These are phyloP conservation scores for Scaptomyza polygonia DNA, from an alignment of 2,888 invertebrate species.

Conservation along the genomic window DNA sequence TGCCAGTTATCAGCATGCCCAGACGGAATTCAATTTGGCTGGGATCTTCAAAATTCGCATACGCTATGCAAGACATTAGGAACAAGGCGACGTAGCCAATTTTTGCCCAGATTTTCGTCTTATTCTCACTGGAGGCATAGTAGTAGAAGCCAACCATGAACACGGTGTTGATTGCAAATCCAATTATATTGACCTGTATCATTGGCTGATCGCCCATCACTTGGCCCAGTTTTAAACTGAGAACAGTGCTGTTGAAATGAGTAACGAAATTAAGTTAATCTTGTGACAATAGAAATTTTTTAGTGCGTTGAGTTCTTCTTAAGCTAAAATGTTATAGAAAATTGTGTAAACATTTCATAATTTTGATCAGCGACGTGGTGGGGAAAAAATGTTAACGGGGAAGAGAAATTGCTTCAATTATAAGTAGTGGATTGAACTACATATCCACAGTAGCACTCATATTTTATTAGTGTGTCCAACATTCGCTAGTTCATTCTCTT, in stretches of 20 bases:
- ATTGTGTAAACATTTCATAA: too few relatives aligned
- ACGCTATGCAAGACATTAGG: constrained; percentile 87
- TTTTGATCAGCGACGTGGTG: too few relatives aligned
- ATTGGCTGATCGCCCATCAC: constrained; percentile 90
- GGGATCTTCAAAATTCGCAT: constrained; percentile 88
- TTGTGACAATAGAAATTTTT: background rate
- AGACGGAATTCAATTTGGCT: constrained; percentile 88
- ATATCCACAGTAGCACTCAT: too few relatives aligned
- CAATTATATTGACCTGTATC: constrained; percentile 91
- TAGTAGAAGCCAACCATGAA: constrained; percentile 89
- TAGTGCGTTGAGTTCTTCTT: too few relatives aligned
- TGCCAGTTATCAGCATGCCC: constrained; percentile 88
- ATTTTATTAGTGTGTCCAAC: too few relatives aligned
- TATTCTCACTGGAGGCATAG: constrained; percentile 86
- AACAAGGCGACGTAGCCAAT: constrained; percentile 86
- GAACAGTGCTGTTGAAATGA: constrained; percentile 86
- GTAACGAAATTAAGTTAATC: too few relatives aligned
- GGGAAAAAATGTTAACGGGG: too few relatives aligned
- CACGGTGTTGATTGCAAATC: constrained; percentile 88
- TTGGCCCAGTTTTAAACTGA: constrained; percentile 91
- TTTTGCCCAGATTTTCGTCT: constrained; percentile 86
- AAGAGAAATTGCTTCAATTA: too few relatives aligned
- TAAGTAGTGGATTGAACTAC: too few relatives aligned
- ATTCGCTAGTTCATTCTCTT: too few relatives aligned
- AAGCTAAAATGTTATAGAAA: too few relatives aligned